Base-by-base conservation (phyloP, 64 coral and sea anemone species). In the Pachyseris speciosa region DNA sequence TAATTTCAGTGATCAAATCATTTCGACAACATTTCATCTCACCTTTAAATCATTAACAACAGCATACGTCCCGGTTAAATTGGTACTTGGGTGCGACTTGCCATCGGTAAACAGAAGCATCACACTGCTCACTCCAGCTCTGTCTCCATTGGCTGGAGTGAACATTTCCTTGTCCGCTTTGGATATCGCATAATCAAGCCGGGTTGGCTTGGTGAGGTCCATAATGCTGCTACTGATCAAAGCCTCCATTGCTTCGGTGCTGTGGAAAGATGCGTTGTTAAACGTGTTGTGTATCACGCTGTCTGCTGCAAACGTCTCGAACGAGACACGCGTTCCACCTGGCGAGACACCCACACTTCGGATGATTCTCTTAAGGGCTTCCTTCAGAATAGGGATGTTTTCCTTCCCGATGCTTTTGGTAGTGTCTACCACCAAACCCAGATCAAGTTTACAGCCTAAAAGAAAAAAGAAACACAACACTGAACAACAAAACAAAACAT, bases 231-330 rank as follows among this genome's bases (percentile, higher is more conserved):
- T 30, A 5, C 53, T 9, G 9, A 77, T 52, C 27, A 77, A 48
- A 32, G 2, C 11, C 5, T 19, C 28, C 74, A 77, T 52, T 11
- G 44, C 44, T 27, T 29, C 45, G 13, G 0, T 53, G 45, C 47
- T 51, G 19, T 77, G 28, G 2, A 52, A 77, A 52, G n/a, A 30
- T 34, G 24, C 9, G 15, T 51, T 29, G 5, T 77, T 30, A 48
- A 77, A 77, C 25, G 9, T 53, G 74, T 53, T 77, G 43, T 51
- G 74, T 29, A 77, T 27, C 9, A 49, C 11, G 13, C 74, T 77
- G 3, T 77, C 45, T 7, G 24, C 43, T 47, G 74, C 74, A 47
- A 77, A 77, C 24, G 74, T 77, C 47, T 77, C 74, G 34, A 77
- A 29, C 0, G 74, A 77, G 4, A 77, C 26, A 34, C 53, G 74